A percentile compares a stretch with the other conserved stretches of the same genome.
Evolutionary conservation across 2,797 vertebrate species (phyloP).

Genomic region (Ibycter americanus): DNA sequence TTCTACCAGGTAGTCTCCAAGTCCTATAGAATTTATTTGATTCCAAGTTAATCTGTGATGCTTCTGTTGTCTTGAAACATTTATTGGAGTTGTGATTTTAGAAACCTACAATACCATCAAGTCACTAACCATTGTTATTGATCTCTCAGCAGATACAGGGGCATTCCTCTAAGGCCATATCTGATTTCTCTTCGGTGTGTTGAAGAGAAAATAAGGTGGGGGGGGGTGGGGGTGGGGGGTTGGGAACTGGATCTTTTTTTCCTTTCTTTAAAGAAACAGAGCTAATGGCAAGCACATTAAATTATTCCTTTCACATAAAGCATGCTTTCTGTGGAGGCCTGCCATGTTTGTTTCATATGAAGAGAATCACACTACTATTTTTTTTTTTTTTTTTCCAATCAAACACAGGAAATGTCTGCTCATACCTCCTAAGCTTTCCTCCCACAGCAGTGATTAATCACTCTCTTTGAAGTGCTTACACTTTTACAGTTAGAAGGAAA

Average conservation of each 20-base stretch:
- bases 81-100: neutral
- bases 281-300: neutral
- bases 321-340: constrained; percentile 6
- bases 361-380: neutral
- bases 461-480: neutral
- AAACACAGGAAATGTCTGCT: constrained; percentile 11
- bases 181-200: neutral
- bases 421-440: neutral
- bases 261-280: neutral
- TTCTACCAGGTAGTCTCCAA: neutral
- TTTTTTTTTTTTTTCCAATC: neutral
- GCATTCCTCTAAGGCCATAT: neutral
- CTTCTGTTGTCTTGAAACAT: neutral
- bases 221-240: too few species aligned
- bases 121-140: neutral
- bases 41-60: neutral
- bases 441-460: neutral
- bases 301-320: neutral
- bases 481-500: neutral
- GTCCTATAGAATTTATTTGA: neutral
- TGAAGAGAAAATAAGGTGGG: neutral
- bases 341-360: constrained; percentile 13
- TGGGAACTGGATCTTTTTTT: neutral
- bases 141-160: neutral
- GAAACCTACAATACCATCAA: neutral